A percentile compares a stretch with the other conserved stretches of the same genome.
Evolutionary conservation across 2,888 invertebrate genomes (phyloP).

Genomic region (Pseudanteris insignis): DNA sequence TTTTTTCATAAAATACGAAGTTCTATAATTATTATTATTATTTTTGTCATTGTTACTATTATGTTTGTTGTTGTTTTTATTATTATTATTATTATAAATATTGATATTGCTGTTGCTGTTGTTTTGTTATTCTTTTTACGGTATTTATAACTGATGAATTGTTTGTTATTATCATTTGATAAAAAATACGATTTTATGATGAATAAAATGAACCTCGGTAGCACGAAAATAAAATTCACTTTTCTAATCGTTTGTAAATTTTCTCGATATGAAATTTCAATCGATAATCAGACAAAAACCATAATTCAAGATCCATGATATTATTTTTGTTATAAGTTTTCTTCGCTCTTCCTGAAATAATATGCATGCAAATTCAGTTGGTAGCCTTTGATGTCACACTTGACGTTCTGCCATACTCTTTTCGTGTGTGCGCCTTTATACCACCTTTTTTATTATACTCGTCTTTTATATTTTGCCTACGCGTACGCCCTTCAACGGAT

Average conservation of each 20-base stretch:
- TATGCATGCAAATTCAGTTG: constrained; percentile 28
- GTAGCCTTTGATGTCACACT: constrained; percentile 28
- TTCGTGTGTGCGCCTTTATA: constrained; percentile 8
- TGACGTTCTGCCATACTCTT: constrained; percentile 24
- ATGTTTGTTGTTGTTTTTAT: too few relatives aligned
- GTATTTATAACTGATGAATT: too few relatives aligned
- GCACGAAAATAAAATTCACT: too few relatives aligned
- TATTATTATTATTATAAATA: too few relatives aligned
- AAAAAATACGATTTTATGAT: too few relatives aligned
- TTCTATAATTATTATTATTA: too few relatives aligned
- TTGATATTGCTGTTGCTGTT: too few relatives aligned
- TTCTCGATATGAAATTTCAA: neutral
- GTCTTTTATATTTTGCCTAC: constrained; percentile 25
- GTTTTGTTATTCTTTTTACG: too few relatives aligned
- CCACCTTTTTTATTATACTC: constrained; percentile 25
- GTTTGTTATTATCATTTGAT: too few relatives aligned
- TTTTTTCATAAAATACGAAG: too few relatives aligned
- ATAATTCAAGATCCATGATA: constrained; percentile 5
- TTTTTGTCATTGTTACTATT: too few relatives aligned
- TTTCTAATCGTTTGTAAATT: too few relatives aligned
- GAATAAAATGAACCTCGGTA: neutral
- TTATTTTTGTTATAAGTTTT: constrained; percentile 27
- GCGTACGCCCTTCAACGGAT: constrained; percentile 18
- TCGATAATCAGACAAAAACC: constrained; percentile 14
- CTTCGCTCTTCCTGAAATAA: constrained; percentile 20